Conservation (phyloP, 2,888 invertebrate species). For the Tiliacea citrago region DNA sequence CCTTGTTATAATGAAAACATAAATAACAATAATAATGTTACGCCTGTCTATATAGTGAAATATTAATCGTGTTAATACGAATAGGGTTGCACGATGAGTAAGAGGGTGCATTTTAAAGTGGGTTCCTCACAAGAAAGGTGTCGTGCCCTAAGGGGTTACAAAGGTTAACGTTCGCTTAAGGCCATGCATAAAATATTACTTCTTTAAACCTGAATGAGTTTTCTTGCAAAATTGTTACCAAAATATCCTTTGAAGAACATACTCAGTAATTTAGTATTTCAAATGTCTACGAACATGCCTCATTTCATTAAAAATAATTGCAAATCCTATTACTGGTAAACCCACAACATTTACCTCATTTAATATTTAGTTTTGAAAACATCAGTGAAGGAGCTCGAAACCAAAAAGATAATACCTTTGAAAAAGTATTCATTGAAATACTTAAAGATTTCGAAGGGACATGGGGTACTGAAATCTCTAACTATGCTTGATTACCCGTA, state of each 20-base stretch:
- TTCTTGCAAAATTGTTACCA: not conserved
- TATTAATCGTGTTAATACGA: conserved; percentile 41
- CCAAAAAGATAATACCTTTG: not conserved
- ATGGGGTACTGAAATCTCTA: not conserved
- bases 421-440: conserved; percentile 1
- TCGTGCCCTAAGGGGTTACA: conserved; percentile 16
- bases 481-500: conserved; percentile 21
- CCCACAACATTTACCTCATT: not conserved
- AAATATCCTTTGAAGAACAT: conserved; percentile 22
- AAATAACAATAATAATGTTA: conserved; percentile 25
- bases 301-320: conserved; percentile 7
- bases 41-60: conserved; percentile 30
- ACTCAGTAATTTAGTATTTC: not conserved
- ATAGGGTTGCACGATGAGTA: conserved; percentile 20
- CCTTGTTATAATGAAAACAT: not conserved
- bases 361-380: not conserved
- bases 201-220: conserved; percentile 8
- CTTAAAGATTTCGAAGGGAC: not conserved
- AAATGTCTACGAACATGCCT: not conserved
- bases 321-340: not conserved
- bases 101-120: conserved; percentile 55
- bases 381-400: not conserved
- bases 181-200: conserved; percentile 37
- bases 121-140: conserved; percentile 42
- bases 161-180: conserved; percentile 49